Evolutionary conservation across 2,888 invertebrate genomes (phyloP).

Genomic region (Vesta saturnalis): DNA sequence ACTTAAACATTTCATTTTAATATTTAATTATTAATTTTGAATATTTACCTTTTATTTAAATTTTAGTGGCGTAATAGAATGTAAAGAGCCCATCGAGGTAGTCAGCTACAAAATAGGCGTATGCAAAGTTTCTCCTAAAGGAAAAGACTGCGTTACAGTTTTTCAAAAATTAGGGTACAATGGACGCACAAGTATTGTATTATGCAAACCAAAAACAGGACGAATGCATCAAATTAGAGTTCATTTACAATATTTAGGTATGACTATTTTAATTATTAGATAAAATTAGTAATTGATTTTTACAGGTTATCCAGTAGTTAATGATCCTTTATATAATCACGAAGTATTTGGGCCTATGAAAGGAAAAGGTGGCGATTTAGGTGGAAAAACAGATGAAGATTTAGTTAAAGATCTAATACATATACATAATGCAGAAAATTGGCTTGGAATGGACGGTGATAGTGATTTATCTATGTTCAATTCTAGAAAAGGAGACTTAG

Average conservation of each 20-base stretch:
- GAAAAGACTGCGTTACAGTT: conserved; percentile 91
- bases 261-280: too few relatives aligned
- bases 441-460: conserved; percentile 91
- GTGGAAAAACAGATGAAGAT: conserved; percentile 89
- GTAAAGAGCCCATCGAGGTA: conserved; percentile 90
- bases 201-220: conserved; percentile 95
- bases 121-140: conserved; percentile 91
- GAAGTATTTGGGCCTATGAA: conserved; percentile 94
- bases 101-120: conserved; percentile 97
- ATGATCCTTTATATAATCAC: conserved; percentile 97
- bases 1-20: too few relatives aligned
- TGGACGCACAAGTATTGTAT: conserved; percentile 90
- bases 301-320: conserved; percentile 94
- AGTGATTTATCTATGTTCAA: conserved; percentile 86
- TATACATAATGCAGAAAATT: conserved; percentile 94
- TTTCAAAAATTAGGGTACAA: conserved; percentile 92
- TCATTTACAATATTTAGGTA: conserved; percentile 96
- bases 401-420: conserved; percentile 88
- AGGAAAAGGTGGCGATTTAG: conserved; percentile 88
- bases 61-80: conserved; percentile 81
- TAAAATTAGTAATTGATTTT: too few relatives aligned
- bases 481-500: conserved; percentile 72
- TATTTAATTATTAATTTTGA: too few relatives aligned
- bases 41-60: too few relatives aligned
- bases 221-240: conserved; percentile 99